Base-by-base conservation (phyloP, 2,113 vertebrate genomes). In the Pyrgilauda ruficollis region DNA sequence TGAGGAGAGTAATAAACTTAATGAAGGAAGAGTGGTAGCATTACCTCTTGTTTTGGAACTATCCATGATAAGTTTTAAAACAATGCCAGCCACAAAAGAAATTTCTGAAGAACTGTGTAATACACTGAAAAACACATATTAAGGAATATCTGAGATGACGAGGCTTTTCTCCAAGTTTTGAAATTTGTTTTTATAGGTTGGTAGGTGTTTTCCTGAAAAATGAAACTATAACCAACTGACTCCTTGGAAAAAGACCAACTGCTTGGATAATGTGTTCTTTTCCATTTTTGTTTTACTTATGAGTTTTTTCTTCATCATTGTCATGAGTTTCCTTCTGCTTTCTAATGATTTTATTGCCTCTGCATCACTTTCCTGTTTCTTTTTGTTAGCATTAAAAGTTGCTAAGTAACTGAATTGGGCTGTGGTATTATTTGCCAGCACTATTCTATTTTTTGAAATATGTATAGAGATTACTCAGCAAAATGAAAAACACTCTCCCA, bases 351-450 rank as follows among this genome's bases (percentile, higher is more conserved):
- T 91, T 70, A 66, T 20, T 80, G 58, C 67, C 56, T 11, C 67
- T 70, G 19, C 37, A 59, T 56, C 39, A 63, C 39, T 70, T 80
- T 39, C 17, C 47, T n/a, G 7, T 63, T 89, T 89, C 52, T 75
- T 89, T 93, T 50, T 62, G 11, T 63, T 95, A 88, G 52, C 46
- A 59, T 66, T 86, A 86, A 80, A 74, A 43, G 84, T 84, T 95
- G 87, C 93, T 90, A 88, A 90, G 91, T 77, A 90, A 95, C 91
- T n/a, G 44, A 95, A 76, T 55, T 15, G 16, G 62, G 16, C 56
- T 87, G 41, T 8, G 5, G 44, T 79, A 62, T 35, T 79, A 67
- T 33, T 84, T 68, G 56, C 20, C 39, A 50, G 19, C 84, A 68
- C 26, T 85, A 37, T 66, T 78, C 30, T 62, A 7, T 43, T 39